Conservation (phyloP, 1,140 invertebrate genomes). For the Aphidius ervi region DNA sequence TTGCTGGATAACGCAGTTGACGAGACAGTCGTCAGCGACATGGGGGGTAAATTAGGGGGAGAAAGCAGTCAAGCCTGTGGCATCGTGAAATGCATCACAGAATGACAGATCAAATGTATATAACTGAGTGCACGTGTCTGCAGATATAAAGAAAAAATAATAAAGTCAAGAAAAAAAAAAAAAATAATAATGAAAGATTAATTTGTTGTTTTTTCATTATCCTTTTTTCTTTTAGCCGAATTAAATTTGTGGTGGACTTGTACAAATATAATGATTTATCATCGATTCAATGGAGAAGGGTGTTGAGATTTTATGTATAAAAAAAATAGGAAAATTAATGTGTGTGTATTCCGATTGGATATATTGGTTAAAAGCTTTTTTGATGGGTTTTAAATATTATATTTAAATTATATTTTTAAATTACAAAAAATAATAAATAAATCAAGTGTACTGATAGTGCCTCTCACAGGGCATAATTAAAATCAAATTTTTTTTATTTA, state of each 20-base stretch:
- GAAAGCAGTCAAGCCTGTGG: background rate
- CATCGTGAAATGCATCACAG: background rate
- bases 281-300: background rate
- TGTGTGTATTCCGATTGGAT: no score
- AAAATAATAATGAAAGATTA: constrained; percentile 10
- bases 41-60: background rate
- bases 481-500: no score
- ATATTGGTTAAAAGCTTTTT: no score
- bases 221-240: background rate
- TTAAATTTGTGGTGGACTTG: constrained; percentile 11
- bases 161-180: background rate
- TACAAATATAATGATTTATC: constrained; percentile 18
- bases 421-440: no score
- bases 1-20: constrained; percentile 3
- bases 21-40: background rate
- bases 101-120: constrained; percentile 2
- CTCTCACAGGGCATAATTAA: no score
- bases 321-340: background rate
- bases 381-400: no score
- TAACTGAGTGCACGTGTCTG: constrained; percentile 9
- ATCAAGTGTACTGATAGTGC: no score
- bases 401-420: no score
- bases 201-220: constrained; percentile 20
- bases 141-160: background rate
- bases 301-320: background rate